Evolutionary conservation across 2,888 invertebrate species (phyloP), one percentile per base, ranked within the genome.

Genomic region (Lymantria monacha): DNA sequence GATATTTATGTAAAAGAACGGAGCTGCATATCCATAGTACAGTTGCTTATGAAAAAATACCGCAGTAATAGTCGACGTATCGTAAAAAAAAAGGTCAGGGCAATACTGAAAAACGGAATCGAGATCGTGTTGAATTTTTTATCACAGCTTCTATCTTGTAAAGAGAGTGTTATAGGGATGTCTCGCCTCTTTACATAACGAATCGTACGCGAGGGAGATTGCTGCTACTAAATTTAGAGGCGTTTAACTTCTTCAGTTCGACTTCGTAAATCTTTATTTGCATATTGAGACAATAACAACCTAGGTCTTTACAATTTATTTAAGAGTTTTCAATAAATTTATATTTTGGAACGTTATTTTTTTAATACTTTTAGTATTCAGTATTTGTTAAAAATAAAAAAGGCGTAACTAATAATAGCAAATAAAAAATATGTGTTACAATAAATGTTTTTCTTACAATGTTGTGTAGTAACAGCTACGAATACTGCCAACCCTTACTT

Each of bases 111-210:
- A 80, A 84, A 81, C 75, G 64, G 74, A 78, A 79, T 79, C 74
- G 76, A 74, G 75, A 77, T 66, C 70, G 70, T 78, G 73, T 70
- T 83, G 82, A 85, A 81, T 86, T 80, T 86, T 84, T 83, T 83
- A 85, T 82, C 74, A 63, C 70, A 54, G 61, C 70, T 72, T 72
- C 72, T 79, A 76, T 83, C 76, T 77, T 75, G 77, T 77, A 74
- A 76, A 72, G 69, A 69, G 70, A 65, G 70, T 73, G 75, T 78
- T 76, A 74, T 70, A 76, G 66, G 65, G 73, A 72, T 70, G 72
- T 72, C 66, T 74, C 61, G 62, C 51, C 63, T 72, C 68, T 77
- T 75, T 74, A 74, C 76, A 74, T 79, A 79, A 76, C 72, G 72
- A 76, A 81, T 75, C 70, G 76, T 61, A 73, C 77, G 70, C 75